These are phyloP conservation scores for Eudyptes chrysolophus DNA, from an alignment of 2,113 vertebrate genomes.

Conservation along the genomic window DNA sequence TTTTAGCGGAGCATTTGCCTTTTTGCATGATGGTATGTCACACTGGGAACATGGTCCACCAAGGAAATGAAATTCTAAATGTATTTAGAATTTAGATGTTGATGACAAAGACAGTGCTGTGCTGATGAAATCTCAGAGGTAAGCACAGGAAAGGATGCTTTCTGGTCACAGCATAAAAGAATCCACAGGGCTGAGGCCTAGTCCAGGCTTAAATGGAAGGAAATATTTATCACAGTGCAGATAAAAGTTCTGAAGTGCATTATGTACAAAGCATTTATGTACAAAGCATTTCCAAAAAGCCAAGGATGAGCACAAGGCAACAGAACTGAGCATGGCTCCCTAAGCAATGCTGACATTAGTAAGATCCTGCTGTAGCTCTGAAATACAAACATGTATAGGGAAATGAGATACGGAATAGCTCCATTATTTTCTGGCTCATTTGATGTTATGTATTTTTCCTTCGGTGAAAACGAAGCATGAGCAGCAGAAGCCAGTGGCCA, in stretches of 20 bases:
- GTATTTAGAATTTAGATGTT: background rate
- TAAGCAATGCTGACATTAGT: background rate
- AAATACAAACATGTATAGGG: background rate
- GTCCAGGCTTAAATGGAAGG: background rate
- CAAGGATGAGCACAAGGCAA: background rate
- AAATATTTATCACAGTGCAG: background rate
- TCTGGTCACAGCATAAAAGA: background rate
- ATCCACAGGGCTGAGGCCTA: background rate
- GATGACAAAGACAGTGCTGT: background rate
- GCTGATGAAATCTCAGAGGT: background rate
- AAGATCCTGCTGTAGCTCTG: background rate
- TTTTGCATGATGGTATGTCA: background rate
- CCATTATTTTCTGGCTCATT: background rate
- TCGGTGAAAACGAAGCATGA: background rate
- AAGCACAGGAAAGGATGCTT: background rate
- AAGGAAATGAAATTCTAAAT: conserved; percentile 6
- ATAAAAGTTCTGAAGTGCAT: background rate
- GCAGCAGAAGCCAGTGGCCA: background rate
- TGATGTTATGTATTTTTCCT: background rate
- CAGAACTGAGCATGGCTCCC: background rate
- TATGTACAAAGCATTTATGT: background rate
- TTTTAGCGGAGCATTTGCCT: background rate
- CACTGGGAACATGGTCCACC: background rate
- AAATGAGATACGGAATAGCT: background rate
- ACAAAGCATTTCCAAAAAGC: background rate